A percentile compares a stretch with the other conserved stretches of the same genome.
These are phyloP conservation scores for Paralichthys olivaceus DNA, from an alignment of 2,113 vertebrate genomes.

Conservation along the genomic window DNA sequence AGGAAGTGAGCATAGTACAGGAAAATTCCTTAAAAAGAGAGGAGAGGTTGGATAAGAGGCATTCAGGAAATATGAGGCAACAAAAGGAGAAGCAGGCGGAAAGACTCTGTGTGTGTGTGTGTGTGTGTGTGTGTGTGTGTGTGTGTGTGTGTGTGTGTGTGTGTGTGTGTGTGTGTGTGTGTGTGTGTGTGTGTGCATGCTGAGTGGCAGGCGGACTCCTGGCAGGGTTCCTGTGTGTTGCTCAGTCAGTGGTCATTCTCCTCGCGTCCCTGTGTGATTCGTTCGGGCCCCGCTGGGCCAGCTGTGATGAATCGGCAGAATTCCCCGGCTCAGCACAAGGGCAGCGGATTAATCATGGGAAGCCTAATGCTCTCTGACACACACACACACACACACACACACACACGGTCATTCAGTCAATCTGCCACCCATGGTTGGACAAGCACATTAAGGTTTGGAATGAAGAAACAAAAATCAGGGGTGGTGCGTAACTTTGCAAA, in stretches of 20 bases:
- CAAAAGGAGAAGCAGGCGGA: slow-evolving; percentile 42
- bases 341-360: slow-evolving; percentile 75
- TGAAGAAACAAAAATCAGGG: slow-evolving; percentile 59
- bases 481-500: slow-evolving; percentile 50
- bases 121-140: slow-evolving; percentile 31
- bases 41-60: slow-evolving; percentile 15
- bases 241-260: slow-evolving; percentile 78
- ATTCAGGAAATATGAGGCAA: slow-evolving; percentile 50
- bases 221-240: slow-evolving; percentile 65
- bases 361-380: slow-evolving; percentile 73
- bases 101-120: slow-evolving; percentile 16
- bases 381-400: slow-evolving; percentile 29
- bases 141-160: slow-evolving; percentile 29
- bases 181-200: slow-evolving; percentile 24
- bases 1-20: not conserved
- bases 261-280: slow-evolving; percentile 70
- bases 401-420: slow-evolving; percentile 44
- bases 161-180: slow-evolving; percentile 12
- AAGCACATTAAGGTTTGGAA: slow-evolving; percentile 58
- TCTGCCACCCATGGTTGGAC: slow-evolving; percentile 47
- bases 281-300: slow-evolving; percentile 69
- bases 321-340: slow-evolving; percentile 73
- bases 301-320: slow-evolving; percentile 84
- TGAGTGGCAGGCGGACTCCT: slow-evolving; percentile 64
- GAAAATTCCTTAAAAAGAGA: slow-evolving; percentile 11